Evolutionary conservation across 2,797 vertebrate genomes (phyloP).

Genomic region (Chlorospingus flavigularis): DNA sequence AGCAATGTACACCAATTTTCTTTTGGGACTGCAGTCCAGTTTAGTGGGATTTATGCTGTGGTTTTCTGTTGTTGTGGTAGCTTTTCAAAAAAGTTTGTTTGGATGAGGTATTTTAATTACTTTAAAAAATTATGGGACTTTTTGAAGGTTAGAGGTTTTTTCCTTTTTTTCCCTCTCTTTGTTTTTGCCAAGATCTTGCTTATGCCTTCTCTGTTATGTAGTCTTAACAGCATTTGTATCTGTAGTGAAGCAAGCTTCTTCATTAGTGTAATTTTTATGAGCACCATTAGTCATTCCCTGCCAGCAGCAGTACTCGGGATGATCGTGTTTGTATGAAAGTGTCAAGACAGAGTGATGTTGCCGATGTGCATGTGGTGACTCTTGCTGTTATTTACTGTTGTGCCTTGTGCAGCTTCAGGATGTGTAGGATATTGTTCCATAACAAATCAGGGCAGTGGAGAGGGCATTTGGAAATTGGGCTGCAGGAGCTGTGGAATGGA

Average conservation of each 20-base stretch:
- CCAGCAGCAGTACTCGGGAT: neutral
- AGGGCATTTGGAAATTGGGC: neutral
- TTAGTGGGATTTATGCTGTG: neutral
- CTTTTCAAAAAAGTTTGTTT: fast-evolving
- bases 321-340: neutral
- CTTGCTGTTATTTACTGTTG: neutral
- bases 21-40: neutral
- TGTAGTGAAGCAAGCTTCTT: neutral
- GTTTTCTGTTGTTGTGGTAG: neutral
- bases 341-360: neutral
- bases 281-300: neutral
- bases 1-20: neutral
- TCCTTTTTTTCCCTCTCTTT: fast-evolving
- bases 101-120: neutral
- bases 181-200: neutral
- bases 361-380: neutral
- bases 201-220: neutral
- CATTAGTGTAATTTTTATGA: neutral
- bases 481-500: neutral
- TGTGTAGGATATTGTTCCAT: fast-evolving
- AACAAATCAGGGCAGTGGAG: neutral
- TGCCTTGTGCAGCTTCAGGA: neutral
- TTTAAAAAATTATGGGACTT: neutral
- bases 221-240: neutral
- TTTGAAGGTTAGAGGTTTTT: neutral